Evolutionary conservation across 2,113 vertebrate species (phyloP).

Genomic region (Callionymus lyra): DNA sequence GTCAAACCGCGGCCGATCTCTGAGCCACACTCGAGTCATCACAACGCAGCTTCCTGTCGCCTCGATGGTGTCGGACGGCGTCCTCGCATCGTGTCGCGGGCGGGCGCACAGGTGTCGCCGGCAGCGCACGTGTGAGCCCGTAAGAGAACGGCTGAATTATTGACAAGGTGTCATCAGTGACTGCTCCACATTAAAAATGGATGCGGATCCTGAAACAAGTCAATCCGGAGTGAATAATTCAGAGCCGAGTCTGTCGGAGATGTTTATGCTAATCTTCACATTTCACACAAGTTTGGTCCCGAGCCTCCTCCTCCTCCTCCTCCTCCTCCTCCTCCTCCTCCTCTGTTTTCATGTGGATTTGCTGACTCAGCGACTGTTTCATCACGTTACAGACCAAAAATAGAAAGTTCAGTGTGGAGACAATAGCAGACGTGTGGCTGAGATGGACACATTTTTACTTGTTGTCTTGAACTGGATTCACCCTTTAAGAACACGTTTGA

Average conservation of each 20-base stretch:
- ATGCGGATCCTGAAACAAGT: constrained; percentile 59
- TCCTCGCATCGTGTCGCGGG: neutral
- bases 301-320: constrained; percentile 8
- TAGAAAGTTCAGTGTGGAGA: too few relatives aligned
- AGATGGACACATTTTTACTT: too few relatives aligned
- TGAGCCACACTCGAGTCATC: too few relatives aligned
- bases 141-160: constrained; percentile 56
- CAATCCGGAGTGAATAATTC: constrained; percentile 63
- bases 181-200: constrained; percentile 61
- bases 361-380: too few relatives aligned
- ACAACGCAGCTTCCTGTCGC: too few relatives aligned
- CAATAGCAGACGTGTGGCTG: too few relatives aligned
- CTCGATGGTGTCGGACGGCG: too few relatives aligned
- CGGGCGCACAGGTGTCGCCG: constrained; percentile 13
- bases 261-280: constrained; percentile 62
- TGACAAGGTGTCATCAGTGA: constrained; percentile 57
- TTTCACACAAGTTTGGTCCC: constrained; percentile 38
- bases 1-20: too few relatives aligned
- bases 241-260: constrained; percentile 26
- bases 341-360: constrained; percentile 3
- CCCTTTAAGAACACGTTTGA: too few relatives aligned
- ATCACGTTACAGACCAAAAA: too few relatives aligned
- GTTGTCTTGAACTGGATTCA: too few relatives aligned
- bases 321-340: neutral
- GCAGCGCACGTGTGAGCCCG: constrained; percentile 26